Evolutionary conservation across 2,888 invertebrate genomes (phyloP).

Genomic region (Gonocerus acuteangulatus): DNA sequence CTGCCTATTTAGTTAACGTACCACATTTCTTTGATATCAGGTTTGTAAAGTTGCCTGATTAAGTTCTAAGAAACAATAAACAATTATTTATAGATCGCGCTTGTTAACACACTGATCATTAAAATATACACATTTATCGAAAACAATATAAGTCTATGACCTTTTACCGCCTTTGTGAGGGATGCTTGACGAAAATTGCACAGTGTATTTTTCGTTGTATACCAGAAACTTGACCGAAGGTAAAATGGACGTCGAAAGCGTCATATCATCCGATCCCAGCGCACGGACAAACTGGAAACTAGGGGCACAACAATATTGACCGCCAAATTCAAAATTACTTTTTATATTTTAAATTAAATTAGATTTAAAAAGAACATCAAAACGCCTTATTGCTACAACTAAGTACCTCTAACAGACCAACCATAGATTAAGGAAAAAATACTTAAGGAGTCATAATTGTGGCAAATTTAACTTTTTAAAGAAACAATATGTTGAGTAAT

Average conservation of each 20-base stretch:
- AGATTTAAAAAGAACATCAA: no score
- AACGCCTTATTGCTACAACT: no score
- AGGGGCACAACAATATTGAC: neutral
- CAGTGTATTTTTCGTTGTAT: constrained; percentile 22
- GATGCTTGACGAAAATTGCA: constrained; percentile 19
- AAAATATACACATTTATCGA: constrained; percentile 7
- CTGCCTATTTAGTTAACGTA: constrained; percentile 10
- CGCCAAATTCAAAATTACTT: constrained; percentile 6
- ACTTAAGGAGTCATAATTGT: no score
- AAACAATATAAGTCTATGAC: constrained; percentile 2
- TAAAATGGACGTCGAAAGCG: constrained; percentile 29
- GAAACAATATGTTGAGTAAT: no score
- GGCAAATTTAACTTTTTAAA: no score
- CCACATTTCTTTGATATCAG: constrained; percentile 7
- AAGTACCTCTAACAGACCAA: no score
- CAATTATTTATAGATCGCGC: constrained; percentile 13
- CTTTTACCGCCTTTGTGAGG: constrained; percentile 18
- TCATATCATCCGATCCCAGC: constrained; percentile 26
- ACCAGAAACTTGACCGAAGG: constrained; percentile 16
- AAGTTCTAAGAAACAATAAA: no score
- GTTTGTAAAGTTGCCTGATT: neutral
- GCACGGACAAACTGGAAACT: constrained; percentile 34
- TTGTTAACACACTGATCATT: neutral
- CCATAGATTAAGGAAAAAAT: no score
- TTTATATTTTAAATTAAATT: no score